Conservation (phyloP, 2,113 vertebrate genomes). For the Trogon surrucura region DNA sequence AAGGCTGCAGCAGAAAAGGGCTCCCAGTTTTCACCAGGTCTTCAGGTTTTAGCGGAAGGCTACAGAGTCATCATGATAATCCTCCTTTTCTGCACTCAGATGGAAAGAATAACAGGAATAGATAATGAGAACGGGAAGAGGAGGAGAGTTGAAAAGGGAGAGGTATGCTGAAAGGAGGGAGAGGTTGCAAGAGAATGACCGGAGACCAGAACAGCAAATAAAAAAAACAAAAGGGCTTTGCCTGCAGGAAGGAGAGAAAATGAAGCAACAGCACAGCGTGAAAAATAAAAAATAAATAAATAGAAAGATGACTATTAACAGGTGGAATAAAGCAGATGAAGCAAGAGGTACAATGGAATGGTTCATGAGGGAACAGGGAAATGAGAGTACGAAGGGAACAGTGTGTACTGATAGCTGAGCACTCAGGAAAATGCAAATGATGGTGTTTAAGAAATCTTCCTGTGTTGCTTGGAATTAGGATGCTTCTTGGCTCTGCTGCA, state of each 20-base stretch:
- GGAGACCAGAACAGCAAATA: background rate
- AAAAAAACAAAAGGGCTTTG: background rate
- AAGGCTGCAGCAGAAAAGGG: background rate
- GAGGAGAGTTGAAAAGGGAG: background rate
- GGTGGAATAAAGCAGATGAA: background rate
- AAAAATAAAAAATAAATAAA: background rate
- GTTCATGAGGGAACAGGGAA: background rate
- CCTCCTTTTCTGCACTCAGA: background rate
- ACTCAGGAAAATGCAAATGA: conserved; percentile 39
- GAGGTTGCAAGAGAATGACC: background rate
- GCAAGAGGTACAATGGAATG: background rate
- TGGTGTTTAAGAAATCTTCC: conserved; percentile 23
- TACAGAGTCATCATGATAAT: background rate
- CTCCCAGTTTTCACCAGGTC: background rate
- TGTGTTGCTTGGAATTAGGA: conserved; percentile 24
- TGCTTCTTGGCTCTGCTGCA: conserved; percentile 20
- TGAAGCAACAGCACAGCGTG: background rate
- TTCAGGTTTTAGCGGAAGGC: background rate
- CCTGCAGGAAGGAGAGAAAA: background rate
- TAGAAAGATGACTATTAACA: background rate
- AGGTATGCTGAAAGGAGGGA: background rate
- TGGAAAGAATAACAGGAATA: background rate
- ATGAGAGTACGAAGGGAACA: background rate
- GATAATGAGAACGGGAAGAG: background rate
- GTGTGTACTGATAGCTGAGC: background rate